Conservation (phyloP, 2,113 vertebrate species). For the Daboia siamensis region DNA sequence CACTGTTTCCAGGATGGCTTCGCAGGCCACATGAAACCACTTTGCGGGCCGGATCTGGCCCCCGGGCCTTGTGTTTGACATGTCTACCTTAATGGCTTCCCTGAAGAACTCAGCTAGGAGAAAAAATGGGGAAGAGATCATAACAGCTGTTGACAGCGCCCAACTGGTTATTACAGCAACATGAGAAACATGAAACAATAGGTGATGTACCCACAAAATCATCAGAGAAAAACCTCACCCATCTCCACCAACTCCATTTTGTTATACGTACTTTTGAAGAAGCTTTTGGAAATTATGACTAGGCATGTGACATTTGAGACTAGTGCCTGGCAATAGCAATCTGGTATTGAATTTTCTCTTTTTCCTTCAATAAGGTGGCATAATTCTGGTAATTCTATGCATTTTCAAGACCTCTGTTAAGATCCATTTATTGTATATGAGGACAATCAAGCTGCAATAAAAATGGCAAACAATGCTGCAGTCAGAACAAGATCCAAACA, state of each 20-base stretch:
- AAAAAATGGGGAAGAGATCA: background rate
- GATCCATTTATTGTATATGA: too few relatives aligned
- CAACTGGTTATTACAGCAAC: background rate
- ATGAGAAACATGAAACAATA: background rate
- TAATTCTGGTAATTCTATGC: background rate
- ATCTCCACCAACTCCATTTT: background rate
- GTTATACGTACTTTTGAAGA: background rate
- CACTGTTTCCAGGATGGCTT: too few relatives aligned
- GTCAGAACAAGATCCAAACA: too few relatives aligned
- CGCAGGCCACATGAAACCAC: too few relatives aligned
- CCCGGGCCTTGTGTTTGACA: too few relatives aligned
- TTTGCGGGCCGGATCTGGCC: too few relatives aligned
- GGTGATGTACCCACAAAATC: background rate
- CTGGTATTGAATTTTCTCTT: background rate
- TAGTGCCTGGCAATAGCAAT: background rate
- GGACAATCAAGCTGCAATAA: too few relatives aligned
- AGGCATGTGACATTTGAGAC: background rate
- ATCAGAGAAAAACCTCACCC: background rate
- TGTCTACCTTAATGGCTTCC: background rate
- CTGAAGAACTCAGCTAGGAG: background rate
- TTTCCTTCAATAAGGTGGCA: background rate
- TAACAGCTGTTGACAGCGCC: background rate
- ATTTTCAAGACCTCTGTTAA: background rate
- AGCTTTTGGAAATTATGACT: background rate
- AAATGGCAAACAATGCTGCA: too few relatives aligned